Conservation (phyloP, 1,140 invertebrate genomes). For the Acromyrmex heyeri region DNA sequence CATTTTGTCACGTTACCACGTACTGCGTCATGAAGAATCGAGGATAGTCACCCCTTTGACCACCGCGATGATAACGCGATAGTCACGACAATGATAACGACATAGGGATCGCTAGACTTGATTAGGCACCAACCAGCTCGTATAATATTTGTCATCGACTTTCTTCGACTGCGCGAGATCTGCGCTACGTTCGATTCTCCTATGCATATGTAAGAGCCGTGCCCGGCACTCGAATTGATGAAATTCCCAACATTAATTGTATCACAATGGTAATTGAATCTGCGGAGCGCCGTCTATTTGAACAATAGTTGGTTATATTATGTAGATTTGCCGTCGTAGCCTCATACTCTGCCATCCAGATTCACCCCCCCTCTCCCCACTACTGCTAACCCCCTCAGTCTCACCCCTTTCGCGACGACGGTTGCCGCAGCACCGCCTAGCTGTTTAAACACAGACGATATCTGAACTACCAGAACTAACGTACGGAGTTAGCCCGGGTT, state of each 20-base stretch:
- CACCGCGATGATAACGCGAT: no score
- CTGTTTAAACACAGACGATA: conserved; percentile 87
- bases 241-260: conserved; percentile 88
- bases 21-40: not conserved
- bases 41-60: not conserved
- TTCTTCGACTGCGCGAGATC: conserved; percentile 74
- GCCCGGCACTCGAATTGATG: conserved; percentile 86
- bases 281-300: conserved; percentile 86
- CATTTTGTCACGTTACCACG: not conserved
- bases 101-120: conserved; percentile 50
- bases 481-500: conserved; percentile 82
- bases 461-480: conserved; percentile 85
- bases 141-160: conserved; percentile 79
- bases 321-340: conserved; percentile 86
- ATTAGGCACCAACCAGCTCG: conserved; percentile 69
- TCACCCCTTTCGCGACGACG: conserved; percentile 72
- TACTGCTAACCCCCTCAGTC: conserved; percentile 59
- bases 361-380: conserved; percentile 58
- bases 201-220: conserved; percentile 86
- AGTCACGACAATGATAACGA: conserved; percentile 10
- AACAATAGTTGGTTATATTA: conserved; percentile 88
- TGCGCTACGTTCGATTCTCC: conserved; percentile 84
- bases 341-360: conserved; percentile 75
- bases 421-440: conserved; percentile 80
- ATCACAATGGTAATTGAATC: conserved; percentile 88